Evolutionary conservation across 1,140 invertebrate genomes (phyloP), one percentile per base, ranked within the genome.

Genomic region (Holcopasites calliopsidis): DNA sequence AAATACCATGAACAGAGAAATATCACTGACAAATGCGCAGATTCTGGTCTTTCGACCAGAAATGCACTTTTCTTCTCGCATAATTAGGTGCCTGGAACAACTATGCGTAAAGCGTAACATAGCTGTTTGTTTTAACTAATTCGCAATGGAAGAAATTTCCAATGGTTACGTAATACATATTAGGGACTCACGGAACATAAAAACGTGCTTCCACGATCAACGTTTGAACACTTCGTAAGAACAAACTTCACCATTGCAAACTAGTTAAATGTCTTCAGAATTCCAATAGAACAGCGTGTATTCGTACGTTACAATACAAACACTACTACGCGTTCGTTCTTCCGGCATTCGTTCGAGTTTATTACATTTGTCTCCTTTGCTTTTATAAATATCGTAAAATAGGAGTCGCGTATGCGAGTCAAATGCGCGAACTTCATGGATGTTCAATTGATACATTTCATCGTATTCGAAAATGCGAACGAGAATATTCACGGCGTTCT

Each of bases 371-470:
- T 52, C 47, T 65, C 38, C 21, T 38, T 66, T 66, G 33, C 55
- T 42, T 55, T 57, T 66, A 66, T 66, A 74, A 74, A 74, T 74
- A 74, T 74, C 18, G 52, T 74, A 74, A 74, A 74, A 74, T 74
- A 74, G 71, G 66, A 74, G 52, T 47, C 44, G 40, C 42, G 38
- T 55, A 66, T 55, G 42, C 50, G 62, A 66, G 55, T 74, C 42
- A 57, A 42, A n/a, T n/a, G n/a, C 65, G 66, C 50, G 38, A 57
- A 74, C 38, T 74, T 74, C 40, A 66, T 40, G 50, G 62, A 66
- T 66, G 71, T 74, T 74, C 38, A 40, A 66, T 55, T 54, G 52
- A 73, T 52, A 21, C 58, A 47, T 18, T n/a, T 38, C 71, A 74
- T 74, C 71, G 21, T 66, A 66, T 66, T 74, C 71, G 62, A 8